Base-by-base conservation (phyloP, 1,140 invertebrate species). In the Megalopta genalis region DNA sequence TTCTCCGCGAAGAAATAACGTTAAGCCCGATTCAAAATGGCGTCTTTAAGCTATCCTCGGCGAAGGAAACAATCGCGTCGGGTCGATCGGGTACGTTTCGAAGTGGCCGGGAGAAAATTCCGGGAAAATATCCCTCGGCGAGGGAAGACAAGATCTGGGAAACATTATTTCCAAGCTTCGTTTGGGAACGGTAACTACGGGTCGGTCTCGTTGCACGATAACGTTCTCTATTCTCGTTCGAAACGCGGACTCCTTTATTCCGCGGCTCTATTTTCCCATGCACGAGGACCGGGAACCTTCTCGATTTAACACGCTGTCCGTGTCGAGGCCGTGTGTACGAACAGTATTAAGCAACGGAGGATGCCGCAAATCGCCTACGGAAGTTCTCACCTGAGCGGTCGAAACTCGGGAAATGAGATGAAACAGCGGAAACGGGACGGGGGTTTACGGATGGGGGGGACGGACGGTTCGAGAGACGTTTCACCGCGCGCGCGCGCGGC, bases 151-250 rank as follows among this genome's bases (percentile, higher is more conserved):
- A 82, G 83, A 86, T 87, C 78, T 77, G 67, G 42, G 42, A 46
- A 46, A 14, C 42, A 12, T 46, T 46, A 46, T 46, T 12, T 46
- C 42, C 42, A 46, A 46, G 68, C 65, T 86, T 86, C 66, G 68
- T 85, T 78, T 71, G 62, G 81, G 68, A 84, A 83, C 65, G 73
- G 75, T 77, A 82, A 87, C 70, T 81, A 69, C n/a, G 23, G 62
- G 65, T 59, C 68, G 37, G 81, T 84, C 81, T 82, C 75, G 67
- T 68, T 72, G 76, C 62, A 54, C 74, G 79, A 88, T 86, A 82
- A 86, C 77, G 77, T 82, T 87, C 72, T 66, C 77, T 77, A 79
- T 59, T 81, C 63, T 75, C 67, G 21, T 69, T 39, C 23, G 42
- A 14, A 49, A 62, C 52, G n/a, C n/a, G 46, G 67, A 65, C 39